Conservation (phyloP, 2,113 vertebrate species). For the Accipiter virgatus region DNA sequence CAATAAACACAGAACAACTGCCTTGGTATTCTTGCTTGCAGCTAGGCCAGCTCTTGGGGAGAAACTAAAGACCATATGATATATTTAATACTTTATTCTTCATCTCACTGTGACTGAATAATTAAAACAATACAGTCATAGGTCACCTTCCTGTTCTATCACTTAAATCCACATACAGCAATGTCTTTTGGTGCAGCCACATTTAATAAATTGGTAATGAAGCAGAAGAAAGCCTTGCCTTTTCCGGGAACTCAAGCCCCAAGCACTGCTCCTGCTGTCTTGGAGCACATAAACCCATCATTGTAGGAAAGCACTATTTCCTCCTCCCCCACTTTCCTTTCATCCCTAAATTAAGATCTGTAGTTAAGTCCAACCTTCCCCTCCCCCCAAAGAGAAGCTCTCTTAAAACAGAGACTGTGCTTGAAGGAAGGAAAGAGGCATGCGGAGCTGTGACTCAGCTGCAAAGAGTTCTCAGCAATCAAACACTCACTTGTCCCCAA, state of each 20-base stretch:
- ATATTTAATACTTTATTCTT: not conserved
- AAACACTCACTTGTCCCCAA: not conserved
- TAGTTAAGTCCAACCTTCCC: not conserved
- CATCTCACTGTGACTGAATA: not conserved
- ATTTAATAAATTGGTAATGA: slow-evolving; percentile 2
- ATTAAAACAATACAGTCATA: not conserved
- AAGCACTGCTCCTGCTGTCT: slow-evolving; percentile 3
- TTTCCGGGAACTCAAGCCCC: not conserved
- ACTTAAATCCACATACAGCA: not conserved
- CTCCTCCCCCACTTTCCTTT: slow-evolving; percentile 34
- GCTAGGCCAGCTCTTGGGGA: not conserved
- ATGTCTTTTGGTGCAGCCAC: slow-evolving; percentile 8
- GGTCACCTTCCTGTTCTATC: not conserved
- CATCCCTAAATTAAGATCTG: slow-evolving; percentile 42
- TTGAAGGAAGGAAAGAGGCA: slow-evolving; percentile 10
- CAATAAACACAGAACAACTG: not conserved
- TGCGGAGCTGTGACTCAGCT: slow-evolving; percentile 39
- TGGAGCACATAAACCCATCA: slow-evolving; percentile 29
- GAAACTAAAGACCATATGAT: not conserved
- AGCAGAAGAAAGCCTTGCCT: slow-evolving; percentile 14
- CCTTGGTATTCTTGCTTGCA: not conserved
- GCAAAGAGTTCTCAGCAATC: not conserved
- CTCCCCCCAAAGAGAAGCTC: not conserved
- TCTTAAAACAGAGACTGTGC: slow-evolving; percentile 1
- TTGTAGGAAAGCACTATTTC: slow-evolving; percentile 7